A percentile compares a stretch with the other conserved stretches of the same genome.
These are phyloP conservation scores for Thalpophila matura DNA, from an alignment of 2,888 invertebrate species.

Conservation along the genomic window DNA sequence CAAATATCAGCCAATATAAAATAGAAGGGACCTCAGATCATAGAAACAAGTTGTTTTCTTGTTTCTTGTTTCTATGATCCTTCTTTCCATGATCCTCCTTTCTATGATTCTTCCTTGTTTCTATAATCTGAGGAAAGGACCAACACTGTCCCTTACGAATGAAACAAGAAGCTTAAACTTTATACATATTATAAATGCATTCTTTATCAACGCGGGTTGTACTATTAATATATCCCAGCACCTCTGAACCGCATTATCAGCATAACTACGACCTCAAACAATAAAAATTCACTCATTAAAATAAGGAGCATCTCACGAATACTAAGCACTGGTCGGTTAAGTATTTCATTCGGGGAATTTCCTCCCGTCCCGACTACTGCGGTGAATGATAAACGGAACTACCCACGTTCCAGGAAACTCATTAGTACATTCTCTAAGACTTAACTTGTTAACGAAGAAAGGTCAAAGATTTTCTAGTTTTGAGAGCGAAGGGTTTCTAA, in stretches of 20 bases:
- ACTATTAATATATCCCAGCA: slow-evolving; percentile 14
- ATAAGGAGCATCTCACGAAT: slow-evolving; percentile 38
- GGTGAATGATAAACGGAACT: slow-evolving; percentile 62
- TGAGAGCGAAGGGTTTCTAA: background rate
- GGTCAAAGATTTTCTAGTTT: slow-evolving; percentile 29
- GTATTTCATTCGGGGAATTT: slow-evolving; percentile 49
- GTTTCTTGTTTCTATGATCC: too few species aligned
- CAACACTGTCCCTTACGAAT: slow-evolving; percentile 14
- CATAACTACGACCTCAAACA: slow-evolving; percentile 38
- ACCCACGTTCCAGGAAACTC: slow-evolving; percentile 60
- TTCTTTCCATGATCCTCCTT: too few species aligned
- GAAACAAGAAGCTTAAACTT: slow-evolving; percentile 24
- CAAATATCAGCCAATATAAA: too few species aligned
- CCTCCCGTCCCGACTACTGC: slow-evolving; percentile 21
- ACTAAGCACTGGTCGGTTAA: slow-evolving; percentile 41
- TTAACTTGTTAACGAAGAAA: slow-evolving; percentile 38
- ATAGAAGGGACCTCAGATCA: too few species aligned
- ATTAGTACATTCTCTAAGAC: slow-evolving; percentile 63
- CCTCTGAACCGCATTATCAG: slow-evolving; percentile 21
- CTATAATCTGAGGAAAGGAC: too few species aligned
- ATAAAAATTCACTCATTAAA: slow-evolving; percentile 51
- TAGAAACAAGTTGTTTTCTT: too few species aligned
- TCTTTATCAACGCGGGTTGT: too few species aligned
- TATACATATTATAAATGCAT: too few species aligned
- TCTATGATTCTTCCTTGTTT: too few species aligned